These are phyloP conservation scores for Dione juno DNA, from an alignment of 2,888 invertebrate species.

Conservation along the genomic window DNA sequence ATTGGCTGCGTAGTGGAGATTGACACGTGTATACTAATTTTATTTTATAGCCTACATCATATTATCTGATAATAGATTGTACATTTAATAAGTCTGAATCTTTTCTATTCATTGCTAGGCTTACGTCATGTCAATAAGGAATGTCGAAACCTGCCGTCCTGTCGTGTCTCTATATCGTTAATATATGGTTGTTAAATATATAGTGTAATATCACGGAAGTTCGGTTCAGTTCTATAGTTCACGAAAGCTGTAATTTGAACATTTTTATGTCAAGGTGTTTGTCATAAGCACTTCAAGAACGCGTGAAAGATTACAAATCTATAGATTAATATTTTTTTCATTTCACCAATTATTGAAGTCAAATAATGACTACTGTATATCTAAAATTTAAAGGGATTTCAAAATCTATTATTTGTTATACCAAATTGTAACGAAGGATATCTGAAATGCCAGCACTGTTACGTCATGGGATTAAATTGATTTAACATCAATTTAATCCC, in stretches of 20 bases:
- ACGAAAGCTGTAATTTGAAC: background rate
- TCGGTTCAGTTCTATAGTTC: no score
- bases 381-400: no score
- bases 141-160: background rate
- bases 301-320: background rate
- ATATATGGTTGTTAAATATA: background rate
- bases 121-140: background rate
- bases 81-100: slow-evolving; percentile 6
- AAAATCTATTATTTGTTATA: background rate
- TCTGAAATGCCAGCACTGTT: slow-evolving; percentile 5
- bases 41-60: slow-evolving; percentile 39
- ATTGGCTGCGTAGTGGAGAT: slow-evolving; percentile 41
- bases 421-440: background rate
- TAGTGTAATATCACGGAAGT: background rate
- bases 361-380: no score
- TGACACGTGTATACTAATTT: slow-evolving; percentile 44
- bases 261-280: background rate
- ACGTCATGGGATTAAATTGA: slow-evolving; percentile 18
- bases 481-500: no score
- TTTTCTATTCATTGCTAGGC: background rate
- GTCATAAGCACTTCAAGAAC: background rate
- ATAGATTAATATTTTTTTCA: no score
- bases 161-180: background rate
- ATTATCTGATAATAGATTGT: slow-evolving; percentile 26
- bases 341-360: no score